Evolutionary conservation across 2,888 invertebrate species (phyloP).

Genomic region (Watsonalla cultraria): DNA sequence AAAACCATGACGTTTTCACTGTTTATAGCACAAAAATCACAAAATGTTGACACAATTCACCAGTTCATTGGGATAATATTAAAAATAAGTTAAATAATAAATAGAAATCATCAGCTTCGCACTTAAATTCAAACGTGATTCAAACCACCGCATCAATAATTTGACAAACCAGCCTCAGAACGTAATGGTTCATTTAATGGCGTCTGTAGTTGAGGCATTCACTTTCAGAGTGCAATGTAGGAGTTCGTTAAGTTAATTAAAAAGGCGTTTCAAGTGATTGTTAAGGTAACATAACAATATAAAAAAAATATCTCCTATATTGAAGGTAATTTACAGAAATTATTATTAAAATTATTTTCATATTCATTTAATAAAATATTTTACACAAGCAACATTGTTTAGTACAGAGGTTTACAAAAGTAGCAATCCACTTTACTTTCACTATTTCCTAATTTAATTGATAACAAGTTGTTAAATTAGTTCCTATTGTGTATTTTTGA

Average conservation of each 20-base stretch:
- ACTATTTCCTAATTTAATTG: constrained; percentile 15
- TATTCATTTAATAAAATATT: constrained; percentile 9
- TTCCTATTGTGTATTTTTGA: not conserved
- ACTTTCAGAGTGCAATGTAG: constrained; percentile 25
- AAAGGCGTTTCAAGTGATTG: no score
- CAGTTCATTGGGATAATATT: constrained; percentile 27
- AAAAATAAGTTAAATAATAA: constrained; percentile 25
- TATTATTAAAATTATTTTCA: not conserved
- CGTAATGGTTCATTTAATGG: constrained; percentile 43
- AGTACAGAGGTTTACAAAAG: constrained; percentile 47
- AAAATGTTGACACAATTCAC: constrained; percentile 27
- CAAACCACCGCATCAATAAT: constrained; percentile 79
- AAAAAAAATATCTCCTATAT: not conserved
- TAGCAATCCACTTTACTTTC: constrained; percentile 17
- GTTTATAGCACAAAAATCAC: constrained; percentile 41
- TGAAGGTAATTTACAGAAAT: not conserved
- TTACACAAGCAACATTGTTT: constrained; percentile 31
- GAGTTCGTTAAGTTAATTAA: not conserved
- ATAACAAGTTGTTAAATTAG: not conserved
- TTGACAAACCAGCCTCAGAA: constrained; percentile 61
- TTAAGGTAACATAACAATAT: no score
- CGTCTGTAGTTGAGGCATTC: constrained; percentile 66
- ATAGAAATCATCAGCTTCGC: constrained; percentile 56
- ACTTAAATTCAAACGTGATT: constrained; percentile 77
- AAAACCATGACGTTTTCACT: constrained; percentile 85